These are phyloP conservation scores for Nerophis lumbriciformis DNA, from an alignment of 2,113 vertebrate species.

Conservation along the genomic window DNA sequence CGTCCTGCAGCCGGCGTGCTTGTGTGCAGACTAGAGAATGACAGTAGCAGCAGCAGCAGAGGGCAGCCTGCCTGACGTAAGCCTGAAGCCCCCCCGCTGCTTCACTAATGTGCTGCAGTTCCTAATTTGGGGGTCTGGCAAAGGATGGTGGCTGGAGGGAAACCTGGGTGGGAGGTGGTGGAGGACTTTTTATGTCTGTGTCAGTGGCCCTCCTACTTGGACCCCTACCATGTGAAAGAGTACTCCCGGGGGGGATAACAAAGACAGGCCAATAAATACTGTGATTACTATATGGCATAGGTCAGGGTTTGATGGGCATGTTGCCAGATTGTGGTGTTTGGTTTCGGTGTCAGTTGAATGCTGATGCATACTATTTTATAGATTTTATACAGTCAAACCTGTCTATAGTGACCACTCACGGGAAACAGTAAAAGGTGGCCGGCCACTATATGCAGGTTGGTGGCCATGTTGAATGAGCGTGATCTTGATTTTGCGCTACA, in stretches of 20 bases:
- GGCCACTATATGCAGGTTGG: too few species aligned
- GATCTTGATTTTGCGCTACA: too few species aligned
- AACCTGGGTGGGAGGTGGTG: slow-evolving; percentile 14
- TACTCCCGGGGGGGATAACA: slow-evolving; percentile 64
- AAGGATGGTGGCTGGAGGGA: slow-evolving; percentile 22
- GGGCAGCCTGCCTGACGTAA: slow-evolving; percentile 43
- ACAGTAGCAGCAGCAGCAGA: slow-evolving; percentile 20
- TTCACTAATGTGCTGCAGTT: slow-evolving; percentile 45
- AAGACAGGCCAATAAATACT: slow-evolving; percentile 66
- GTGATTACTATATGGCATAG: slow-evolving; percentile 60
- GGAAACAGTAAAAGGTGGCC: too few species aligned
- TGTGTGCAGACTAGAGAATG: slow-evolving; percentile 33
- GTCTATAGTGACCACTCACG: too few species aligned
- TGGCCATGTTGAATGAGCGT: too few species aligned
- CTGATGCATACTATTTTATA: too few species aligned
- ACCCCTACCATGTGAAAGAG: slow-evolving; percentile 51
- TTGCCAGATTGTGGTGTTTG: slow-evolving; percentile 42
- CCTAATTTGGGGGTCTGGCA: slow-evolving; percentile 43
- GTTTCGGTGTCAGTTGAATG: slow-evolving; percentile 26
- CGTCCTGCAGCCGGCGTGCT: not conserved
- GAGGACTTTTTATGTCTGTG: slow-evolving; percentile 37
- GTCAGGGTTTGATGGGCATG: slow-evolving; percentile 33
- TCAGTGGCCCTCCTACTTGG: slow-evolving; percentile 39
- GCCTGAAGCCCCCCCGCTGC: slow-evolving; percentile 31
- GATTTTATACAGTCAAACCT: too few species aligned